Base-by-base conservation (phyloP, 1,140 invertebrate genomes). In the Drosophila fuyamai region DNA sequence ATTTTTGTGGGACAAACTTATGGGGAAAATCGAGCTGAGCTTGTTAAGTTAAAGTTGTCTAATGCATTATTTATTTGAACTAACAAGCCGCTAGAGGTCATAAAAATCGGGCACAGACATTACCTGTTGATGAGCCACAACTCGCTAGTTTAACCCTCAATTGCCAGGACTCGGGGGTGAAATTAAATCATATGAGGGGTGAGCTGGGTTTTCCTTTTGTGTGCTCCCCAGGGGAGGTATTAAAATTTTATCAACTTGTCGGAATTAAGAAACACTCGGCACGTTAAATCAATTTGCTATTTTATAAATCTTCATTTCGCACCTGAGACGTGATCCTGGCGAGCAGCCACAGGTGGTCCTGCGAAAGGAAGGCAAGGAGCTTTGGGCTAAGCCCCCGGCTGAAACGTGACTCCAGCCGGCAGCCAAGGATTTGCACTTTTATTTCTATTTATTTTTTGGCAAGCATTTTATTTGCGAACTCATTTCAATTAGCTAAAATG, bases 231-330 rank as follows among this genome's bases (percentile, higher is more conserved):
- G 67, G 84, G 65, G 57, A 65, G 40, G 56, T 48, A 89, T 89
- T 80, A 84, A 89, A 88, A 84, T 88, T 84, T 89, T 71, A 89
- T 89, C 66, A 89, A 84, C 29, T 41, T 4, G 58, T 38, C 46
- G 55, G 40, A 70, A 83, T 88, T 79, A 83, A 54, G 85, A 83
- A 86, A 65, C 76, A 74, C 84, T 71, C 72, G 79, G 79, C 84
- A 83, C 83, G 76, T 77, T 86, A 68, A 77, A 86, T 89, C 84
- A 89, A 89, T 89, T 89, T 89, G 84, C 76, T 63, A 83, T 89
- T 86, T 86, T 88, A 86, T 86, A 86, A 88, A 86, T 86, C 83
- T 86, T 86, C 83, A 86, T 86, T 86, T 86, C 71, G 84, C 84
- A 86, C 83, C 83, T 86, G 83, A 66, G 76, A 86, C 83, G 83